These are phyloP conservation scores for Taphrorychus bicolor DNA, from an alignment of 2,888 invertebrate genomes.

Conservation along the genomic window DNA sequence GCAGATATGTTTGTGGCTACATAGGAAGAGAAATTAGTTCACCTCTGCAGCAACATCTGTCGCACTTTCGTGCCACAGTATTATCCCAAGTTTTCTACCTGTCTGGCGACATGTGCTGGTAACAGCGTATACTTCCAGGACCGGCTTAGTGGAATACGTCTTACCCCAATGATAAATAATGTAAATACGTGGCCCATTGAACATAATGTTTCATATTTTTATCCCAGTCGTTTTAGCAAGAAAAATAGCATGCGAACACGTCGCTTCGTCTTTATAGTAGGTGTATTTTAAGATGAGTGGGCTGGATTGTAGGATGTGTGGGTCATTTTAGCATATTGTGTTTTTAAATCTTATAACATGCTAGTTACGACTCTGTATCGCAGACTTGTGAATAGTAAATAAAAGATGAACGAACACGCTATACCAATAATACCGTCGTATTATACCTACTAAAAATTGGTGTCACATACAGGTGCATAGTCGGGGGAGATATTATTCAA, in stretches of 20 bases:
- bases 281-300: too few species aligned
- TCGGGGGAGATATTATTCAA: constrained; percentile 10
- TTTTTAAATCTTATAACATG: too few species aligned
- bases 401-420: too few species aligned
- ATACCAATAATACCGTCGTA: constrained; percentile 6
- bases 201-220: background rate
- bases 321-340: too few species aligned
- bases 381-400: constrained; percentile 7
- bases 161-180: background rate
- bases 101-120: constrained; percentile 3
- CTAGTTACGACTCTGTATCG: background rate
- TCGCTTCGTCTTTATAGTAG: too few species aligned
- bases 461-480: constrained; percentile 24
- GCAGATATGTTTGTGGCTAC: background rate
- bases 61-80: constrained; percentile 9
- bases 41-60: constrained; percentile 10
- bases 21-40: constrained; percentile 13
- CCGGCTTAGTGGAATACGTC: background rate
- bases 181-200: too few species aligned
- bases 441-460: constrained; percentile 22
- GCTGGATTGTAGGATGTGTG: too few species aligned
- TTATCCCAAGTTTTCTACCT: constrained; percentile 17
- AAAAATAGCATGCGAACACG: too few species aligned
- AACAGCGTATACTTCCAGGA: constrained; percentile 3
- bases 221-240: too few species aligned